Conservation (phyloP, 2,113 vertebrate genomes). For the Chunga burmeisteri region DNA sequence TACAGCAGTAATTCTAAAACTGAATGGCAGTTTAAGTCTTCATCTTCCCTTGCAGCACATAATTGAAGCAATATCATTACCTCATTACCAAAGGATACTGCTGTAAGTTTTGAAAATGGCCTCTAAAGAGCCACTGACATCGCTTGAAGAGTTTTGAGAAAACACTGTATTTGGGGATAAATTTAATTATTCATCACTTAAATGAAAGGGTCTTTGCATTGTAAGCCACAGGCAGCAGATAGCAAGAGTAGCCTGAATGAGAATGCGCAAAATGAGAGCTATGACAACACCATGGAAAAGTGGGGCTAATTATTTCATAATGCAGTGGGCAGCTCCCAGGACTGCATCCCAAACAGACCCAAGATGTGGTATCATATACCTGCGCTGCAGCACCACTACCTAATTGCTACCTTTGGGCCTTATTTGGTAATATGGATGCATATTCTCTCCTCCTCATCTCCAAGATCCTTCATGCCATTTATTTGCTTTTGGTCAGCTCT, state of each 20-base stretch:
- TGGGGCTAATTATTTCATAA: neutral
- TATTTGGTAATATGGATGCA: neutral
- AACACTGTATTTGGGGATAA: neutral
- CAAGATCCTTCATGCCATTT: neutral
- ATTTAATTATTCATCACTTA: neutral
- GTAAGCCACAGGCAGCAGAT: neutral
- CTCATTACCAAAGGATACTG: conserved; percentile 1
- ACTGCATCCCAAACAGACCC: neutral
- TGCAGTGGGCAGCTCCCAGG: neutral
- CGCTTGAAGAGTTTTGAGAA: neutral
- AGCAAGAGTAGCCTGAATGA: neutral
- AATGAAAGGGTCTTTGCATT: neutral
- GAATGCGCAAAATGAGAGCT: neutral
- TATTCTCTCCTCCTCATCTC: neutral
- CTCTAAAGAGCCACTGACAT: neutral
- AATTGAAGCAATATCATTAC: conserved; percentile 14
- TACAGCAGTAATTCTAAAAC: conserved; percentile 19
- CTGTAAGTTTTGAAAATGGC: neutral
- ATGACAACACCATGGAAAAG: neutral
- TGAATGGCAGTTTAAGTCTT: conserved; percentile 3
- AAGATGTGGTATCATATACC: neutral
- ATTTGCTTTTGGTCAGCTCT: neutral
- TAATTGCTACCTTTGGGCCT: neutral
- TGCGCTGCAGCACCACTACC: neutral
- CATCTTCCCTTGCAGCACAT: neutral